A percentile compares a stretch with the other conserved stretches of the same genome.
phyloP scores from a whole-genome alignment of 30 jellyfish, hydroid and myxozoan genomes.

The Pelagia noctiluca region DNA sequence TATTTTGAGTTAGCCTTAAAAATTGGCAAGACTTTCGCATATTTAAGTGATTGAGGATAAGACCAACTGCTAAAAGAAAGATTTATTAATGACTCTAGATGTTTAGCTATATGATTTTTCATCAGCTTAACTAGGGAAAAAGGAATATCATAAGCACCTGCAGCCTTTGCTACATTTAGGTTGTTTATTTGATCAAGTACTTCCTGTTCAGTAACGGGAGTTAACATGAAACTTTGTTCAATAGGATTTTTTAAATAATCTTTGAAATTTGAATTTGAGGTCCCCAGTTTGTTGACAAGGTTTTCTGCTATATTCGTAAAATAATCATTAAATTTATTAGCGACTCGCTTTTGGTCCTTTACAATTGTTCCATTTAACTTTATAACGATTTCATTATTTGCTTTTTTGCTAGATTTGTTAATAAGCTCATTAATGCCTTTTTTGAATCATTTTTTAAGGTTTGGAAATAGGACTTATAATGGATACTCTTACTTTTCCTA shows the following conservation, averaged over 20 bases:
- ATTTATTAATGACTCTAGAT: constrained; percentile 11
- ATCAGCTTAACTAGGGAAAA: neutral
- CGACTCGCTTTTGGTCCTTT: constrained; percentile 3
- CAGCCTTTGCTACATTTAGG: constrained; percentile 36
- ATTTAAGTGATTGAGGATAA: constrained; percentile 25
- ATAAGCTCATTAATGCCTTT: constrained; percentile 2
- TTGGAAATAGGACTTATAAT: neutral
- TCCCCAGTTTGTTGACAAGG: constrained; percentile 20
- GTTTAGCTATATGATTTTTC: constrained; percentile 8
- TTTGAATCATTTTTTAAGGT: neutral
- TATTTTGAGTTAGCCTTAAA: constrained; percentile 38
- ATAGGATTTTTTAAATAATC: constrained; percentile 10
- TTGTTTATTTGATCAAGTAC: constrained; percentile 35
- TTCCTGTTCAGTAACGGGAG: constrained; percentile 23
- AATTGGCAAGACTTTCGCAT: constrained; percentile 36
- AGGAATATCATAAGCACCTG: constrained; percentile 24
- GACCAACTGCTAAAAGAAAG: constrained; percentile 17
- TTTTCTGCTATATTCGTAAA: constrained; percentile 9
- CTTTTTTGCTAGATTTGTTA: neutral
- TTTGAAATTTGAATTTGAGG: constrained; percentile 8
- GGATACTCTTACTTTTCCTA: neutral
- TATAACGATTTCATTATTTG: neutral
- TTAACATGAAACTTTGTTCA: constrained; percentile 13
- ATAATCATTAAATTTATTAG: constrained; percentile 17
- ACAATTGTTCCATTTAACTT: neutral